Percentiles rank a stretch among this genome's conserved stretches.
Evolutionary conservation across 2,888 invertebrate species (phyloP).

Genomic region (Mechanitis mazaeus): DNA sequence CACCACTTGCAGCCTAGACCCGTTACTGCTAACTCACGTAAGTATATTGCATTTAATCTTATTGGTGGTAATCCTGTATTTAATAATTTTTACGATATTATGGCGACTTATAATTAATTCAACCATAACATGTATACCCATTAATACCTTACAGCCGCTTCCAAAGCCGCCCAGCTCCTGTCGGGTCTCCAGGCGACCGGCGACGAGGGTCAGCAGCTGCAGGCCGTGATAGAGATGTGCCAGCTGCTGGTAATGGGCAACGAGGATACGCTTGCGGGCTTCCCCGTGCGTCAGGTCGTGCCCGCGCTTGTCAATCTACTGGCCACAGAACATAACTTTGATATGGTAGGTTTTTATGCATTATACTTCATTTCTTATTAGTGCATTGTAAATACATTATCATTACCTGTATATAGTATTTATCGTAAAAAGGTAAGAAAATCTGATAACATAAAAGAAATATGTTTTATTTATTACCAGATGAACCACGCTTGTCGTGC

Average conservation of each 20-base stretch:
- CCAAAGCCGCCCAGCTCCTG: conserved; percentile 94
- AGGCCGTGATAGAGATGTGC: conserved; percentile 98
- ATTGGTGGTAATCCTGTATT: no score
- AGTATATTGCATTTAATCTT: neutral
- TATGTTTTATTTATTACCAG: conserved; percentile 47
- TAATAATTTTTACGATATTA: no score
- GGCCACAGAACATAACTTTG: conserved; percentile 98
- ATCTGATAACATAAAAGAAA: neutral
- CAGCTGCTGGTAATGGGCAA: conserved; percentile 99
- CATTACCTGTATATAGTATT: no score
- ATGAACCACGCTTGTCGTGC: conserved; percentile 99
- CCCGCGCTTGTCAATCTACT: conserved; percentile 94
- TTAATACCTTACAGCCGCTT: conserved; percentile 76
- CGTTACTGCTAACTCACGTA: conserved; percentile 85
- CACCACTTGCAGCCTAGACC: conserved; percentile 96
- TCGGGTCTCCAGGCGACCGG: conserved; percentile 94
- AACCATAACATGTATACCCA: neutral
- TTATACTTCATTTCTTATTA: neutral
- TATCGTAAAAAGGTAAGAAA: no score
- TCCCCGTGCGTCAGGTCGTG: conserved; percentile 98
- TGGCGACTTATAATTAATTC: neutral
- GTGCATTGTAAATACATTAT: neutral
- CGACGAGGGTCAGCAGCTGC: conserved; percentile 96
- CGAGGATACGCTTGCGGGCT: conserved; percentile 98
- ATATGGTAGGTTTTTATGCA: conserved; percentile 81